These are phyloP conservation scores for Bilobella aurantiaca DNA, from an alignment of 1,140 invertebrate genomes.

Conservation along the genomic window DNA sequence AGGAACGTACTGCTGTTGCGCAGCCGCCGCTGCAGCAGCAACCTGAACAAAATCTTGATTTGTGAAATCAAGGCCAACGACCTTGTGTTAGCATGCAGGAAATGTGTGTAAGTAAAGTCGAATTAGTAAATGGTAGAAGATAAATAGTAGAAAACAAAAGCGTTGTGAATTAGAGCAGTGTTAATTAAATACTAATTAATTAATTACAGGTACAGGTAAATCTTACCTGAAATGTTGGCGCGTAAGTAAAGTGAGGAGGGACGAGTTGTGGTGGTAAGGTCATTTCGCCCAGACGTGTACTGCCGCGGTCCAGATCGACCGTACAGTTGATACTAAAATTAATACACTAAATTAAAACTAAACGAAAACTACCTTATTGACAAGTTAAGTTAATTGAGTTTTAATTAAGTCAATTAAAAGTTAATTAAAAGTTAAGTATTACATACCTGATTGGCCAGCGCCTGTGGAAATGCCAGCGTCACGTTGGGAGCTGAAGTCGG, in stretches of 20 bases:
- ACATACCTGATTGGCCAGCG: constrained; percentile 56
- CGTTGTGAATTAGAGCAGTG: not conserved
- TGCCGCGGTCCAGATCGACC: constrained; percentile 53
- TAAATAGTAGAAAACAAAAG: no score
- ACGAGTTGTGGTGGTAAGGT: constrained; percentile 74
- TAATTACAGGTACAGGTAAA: not conserved
- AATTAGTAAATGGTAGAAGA: no score
- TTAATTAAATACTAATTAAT: not conserved
- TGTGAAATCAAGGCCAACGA: no score
- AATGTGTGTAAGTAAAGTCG: no score
- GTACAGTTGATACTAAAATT: constrained; percentile 73
- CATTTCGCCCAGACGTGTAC: constrained; percentile 52
- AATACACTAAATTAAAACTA: no score
- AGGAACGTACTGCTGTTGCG: constrained; percentile 73
- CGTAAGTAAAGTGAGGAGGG: constrained; percentile 66
- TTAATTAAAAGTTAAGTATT: no score
- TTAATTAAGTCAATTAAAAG: no score
- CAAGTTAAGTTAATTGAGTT: no score
- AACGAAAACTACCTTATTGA: no score
- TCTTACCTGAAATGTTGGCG: constrained; percentile 68
- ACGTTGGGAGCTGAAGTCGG: constrained; percentile 69
- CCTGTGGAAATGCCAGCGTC: constrained; percentile 75
- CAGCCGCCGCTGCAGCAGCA: constrained; percentile 39
- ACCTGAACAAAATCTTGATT: constrained; percentile 39
- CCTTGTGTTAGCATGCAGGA: no score